phyloP scores from a whole-genome alignment of 2,797 vertebrate genomes.

The Dicrostonyx torquatus region DNA sequence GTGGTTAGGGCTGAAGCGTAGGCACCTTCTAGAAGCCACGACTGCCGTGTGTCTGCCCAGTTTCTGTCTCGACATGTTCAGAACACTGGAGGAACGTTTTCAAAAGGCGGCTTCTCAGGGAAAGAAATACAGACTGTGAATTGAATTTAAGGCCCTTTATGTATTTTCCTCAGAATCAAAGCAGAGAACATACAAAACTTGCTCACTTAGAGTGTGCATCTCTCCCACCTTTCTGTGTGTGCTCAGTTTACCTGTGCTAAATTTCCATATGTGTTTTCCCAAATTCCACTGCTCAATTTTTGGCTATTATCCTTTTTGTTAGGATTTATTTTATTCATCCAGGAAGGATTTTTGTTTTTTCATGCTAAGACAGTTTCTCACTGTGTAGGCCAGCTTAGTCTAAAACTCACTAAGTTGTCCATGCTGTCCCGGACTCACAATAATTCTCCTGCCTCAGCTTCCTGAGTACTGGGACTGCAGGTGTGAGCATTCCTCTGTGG shows the following conservation, averaged over 20 bases:
- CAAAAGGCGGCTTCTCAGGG: slow-evolving; percentile 35
- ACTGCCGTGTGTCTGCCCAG: slow-evolving; percentile 5
- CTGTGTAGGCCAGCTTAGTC: not conserved
- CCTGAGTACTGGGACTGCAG: not conserved
- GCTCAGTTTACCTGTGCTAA: not conserved
- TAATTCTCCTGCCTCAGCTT: not conserved
- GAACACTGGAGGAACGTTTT: slow-evolving; percentile 57
- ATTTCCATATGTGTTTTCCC: slow-evolving; percentile 2
- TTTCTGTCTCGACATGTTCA: slow-evolving; percentile 59
- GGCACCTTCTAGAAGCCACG: not conserved
- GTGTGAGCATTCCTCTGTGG: not conserved
- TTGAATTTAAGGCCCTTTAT: slow-evolving; percentile 26
- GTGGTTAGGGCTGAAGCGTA: not conserved
- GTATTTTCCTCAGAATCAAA: slow-evolving; percentile 30
- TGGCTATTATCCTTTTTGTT: slow-evolving; percentile 30
- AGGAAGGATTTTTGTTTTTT: not conserved
- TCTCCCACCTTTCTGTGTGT: not conserved
- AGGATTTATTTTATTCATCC: not conserved
- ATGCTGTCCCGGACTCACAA: not conserved
- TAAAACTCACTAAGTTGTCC: not conserved
- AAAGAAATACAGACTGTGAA: slow-evolving; percentile 37
- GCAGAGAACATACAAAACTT: not conserved
- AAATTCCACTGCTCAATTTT: slow-evolving; percentile 19
- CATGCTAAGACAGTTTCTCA: not conserved
- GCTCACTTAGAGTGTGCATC: not conserved